Base-by-base conservation (phyloP, 2,797 vertebrate species). In the Darevskia nairensis region DNA sequence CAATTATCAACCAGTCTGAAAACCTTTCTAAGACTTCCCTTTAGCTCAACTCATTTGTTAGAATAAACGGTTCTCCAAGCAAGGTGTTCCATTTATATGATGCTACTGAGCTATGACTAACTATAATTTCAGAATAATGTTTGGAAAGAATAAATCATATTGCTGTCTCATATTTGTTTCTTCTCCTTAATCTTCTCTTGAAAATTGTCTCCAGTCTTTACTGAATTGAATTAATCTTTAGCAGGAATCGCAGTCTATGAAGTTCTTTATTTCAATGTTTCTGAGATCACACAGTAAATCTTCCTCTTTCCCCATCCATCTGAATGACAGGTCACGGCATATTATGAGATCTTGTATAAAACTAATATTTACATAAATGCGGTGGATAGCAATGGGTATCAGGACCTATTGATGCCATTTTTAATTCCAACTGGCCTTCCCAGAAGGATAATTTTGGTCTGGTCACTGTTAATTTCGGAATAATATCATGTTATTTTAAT, bases 71-170 rank as follows among this genome's bases (percentile, higher is more conserved):
- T 80, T 69, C 39, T 66, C n/a, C 13, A 19, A 69, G 1, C 76
- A 86, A 80, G 13, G 39, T 10, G 55, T 9, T 50, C 2, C 3
- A 55, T 71, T 46, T 69, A 64, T 80, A 1, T 83, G 87, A 72
- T 72, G 46, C 66, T 88, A 41, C 35, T 80, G 75, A 84, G 46
- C 46, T 66, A 84, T 88, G 75, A 78, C 46, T 78, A 84, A 79
- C 2, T 59, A 21, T 61, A 61, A 61, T 61, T 61, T 77, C 82
- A 79, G 35, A 74, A 29, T 69, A 71, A 84, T 88, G 79, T 69
- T 25, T 71, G 46, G 46, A 79, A 78, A 59, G 46, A 55, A 72
- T 88, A 79, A 79, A 41, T 79, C 35, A 61, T 32, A 61, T 44
- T 41, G 44, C 29, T 41, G 3, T n/a, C 32, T 32, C 35, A 66